These are phyloP conservation scores for Eupithecia subfuscata DNA, from an alignment of 2,888 invertebrate genomes.

Conservation along the genomic window DNA sequence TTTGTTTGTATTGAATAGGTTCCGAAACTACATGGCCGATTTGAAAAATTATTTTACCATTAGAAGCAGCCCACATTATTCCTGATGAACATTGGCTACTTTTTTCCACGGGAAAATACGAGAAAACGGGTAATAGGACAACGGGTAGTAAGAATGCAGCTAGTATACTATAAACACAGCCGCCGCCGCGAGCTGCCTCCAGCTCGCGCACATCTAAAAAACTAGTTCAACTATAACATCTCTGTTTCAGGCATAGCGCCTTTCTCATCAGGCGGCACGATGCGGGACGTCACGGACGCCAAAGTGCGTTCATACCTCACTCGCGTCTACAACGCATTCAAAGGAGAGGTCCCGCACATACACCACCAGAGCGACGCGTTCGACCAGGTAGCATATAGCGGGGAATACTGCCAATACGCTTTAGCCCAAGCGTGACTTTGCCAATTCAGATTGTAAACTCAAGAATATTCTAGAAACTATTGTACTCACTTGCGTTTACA, in stretches of 20 bases:
- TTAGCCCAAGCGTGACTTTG: not conserved
- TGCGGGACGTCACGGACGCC: constrained; percentile 88
- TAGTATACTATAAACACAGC: too few relatives aligned
- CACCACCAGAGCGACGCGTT: constrained; percentile 69
- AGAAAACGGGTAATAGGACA: too few relatives aligned
- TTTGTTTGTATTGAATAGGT: too few relatives aligned
- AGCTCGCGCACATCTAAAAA: too few relatives aligned
- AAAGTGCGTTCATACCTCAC: constrained; percentile 93
- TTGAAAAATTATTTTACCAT: too few relatives aligned
- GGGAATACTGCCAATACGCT: not conserved
- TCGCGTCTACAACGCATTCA: constrained; percentile 95
- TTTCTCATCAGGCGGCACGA: constrained; percentile 90
- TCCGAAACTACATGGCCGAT: too few relatives aligned
- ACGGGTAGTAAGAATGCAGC: too few relatives aligned
- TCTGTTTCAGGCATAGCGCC: constrained; percentile 82
- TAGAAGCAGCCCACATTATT: too few relatives aligned
- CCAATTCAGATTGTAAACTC: not conserved
- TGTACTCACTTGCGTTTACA: too few relatives aligned
- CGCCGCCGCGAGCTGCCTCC: too few relatives aligned
- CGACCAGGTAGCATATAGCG: constrained; percentile 59
- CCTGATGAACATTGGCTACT: too few relatives aligned
- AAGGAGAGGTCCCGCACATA: constrained; percentile 92
- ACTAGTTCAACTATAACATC: not conserved
- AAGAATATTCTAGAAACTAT: not conserved
- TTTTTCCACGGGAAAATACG: too few relatives aligned